Conservation (phyloP, 37 sponge, comb jelly and placozoan species). For the Geodia barretti region DNA sequence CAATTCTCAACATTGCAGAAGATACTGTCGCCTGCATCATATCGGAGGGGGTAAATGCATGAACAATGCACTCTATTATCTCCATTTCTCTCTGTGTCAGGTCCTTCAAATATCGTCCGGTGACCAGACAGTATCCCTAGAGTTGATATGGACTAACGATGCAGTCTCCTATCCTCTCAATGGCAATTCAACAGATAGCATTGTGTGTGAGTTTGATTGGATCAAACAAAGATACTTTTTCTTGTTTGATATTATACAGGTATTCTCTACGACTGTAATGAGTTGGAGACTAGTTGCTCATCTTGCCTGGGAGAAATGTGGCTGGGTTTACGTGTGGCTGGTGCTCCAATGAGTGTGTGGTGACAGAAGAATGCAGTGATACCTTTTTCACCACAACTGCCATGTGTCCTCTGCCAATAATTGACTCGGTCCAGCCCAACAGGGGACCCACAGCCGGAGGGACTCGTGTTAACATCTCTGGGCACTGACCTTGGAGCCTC, state of each 20-base stretch:
- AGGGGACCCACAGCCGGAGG: constrained; percentile 72
- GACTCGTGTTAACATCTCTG: constrained; percentile 61
- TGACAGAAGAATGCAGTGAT: constrained; percentile 17
- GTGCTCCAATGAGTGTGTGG: constrained; percentile 32
- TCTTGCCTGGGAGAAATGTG: constrained; percentile 34
- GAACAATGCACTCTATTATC: no score
- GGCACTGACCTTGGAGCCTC: constrained; percentile 69
- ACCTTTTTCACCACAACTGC: background rate
- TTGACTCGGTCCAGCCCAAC: constrained; percentile 43
- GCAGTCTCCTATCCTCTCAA: background rate
- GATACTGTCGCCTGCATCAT: background rate
- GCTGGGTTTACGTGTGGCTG: constrained; percentile 63
- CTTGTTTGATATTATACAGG: constrained; percentile 34
- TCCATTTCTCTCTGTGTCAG: background rate
- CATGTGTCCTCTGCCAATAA: constrained; percentile 47
- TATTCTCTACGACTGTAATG: constrained; percentile 43
- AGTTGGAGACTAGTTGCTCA: constrained; percentile 35
- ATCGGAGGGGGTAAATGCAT: background rate
- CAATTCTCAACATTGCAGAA: background rate
- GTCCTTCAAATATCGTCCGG: background rate
- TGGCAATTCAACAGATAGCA: background rate
- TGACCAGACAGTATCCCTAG: background rate
- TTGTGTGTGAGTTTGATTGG: background rate
- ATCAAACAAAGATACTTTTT: background rate
- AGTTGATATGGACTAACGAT: constrained; percentile 11